Base-by-base conservation (phyloP, 2,797 vertebrate genomes). In the Mallotus villosus region DNA sequence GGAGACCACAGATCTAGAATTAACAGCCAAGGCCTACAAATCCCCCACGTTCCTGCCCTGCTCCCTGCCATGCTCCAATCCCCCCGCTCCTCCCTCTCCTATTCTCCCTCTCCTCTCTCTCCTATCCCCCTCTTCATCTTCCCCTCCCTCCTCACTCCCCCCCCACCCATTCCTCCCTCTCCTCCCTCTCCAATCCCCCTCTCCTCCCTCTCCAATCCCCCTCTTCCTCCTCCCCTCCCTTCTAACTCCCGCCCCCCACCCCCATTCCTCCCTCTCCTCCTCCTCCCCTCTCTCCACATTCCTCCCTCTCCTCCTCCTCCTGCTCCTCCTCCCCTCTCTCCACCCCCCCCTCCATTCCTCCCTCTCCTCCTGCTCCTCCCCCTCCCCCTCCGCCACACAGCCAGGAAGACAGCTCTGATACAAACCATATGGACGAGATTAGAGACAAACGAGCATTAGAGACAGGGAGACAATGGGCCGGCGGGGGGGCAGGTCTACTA, bases 381-480 rank as follows among this genome's bases (percentile, higher is more conserved):
- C 37, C 9, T 9, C 11, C 37, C 37, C 8, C 34, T 37, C 34
- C 63, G 70, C 79, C 79, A 85, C 84, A 85, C 84, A 83, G 69
- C 70, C 77, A 78, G 80, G 82, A 6, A 21, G 60, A 76, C 77
- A 19, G 68, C 67, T 60, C 77, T 85, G 81, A 89, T 86, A 79
- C 41, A 78, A 86, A 89, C 80, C 84, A 90, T 81, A 82, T 89
- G 83, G 75, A 74, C 19, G 79, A 79, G 81, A 89, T 86, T 84
- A 84, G 68, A 81, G 77, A 66, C 70, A 78, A 73, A 77, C 65
- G 74, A 86, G 67, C 72, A 82, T 67, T 65, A 46, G 37, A 72
- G 61, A 77, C 72, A 79, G 68, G 34, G 71, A 79, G 76, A 81
- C 71, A 78, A 77, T 60, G 71, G 67, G 64, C 76, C 70, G 73